These are phyloP conservation scores for Metellina segmentata DNA, from an alignment of 2,888 invertebrate genomes.

Conservation along the genomic window DNA sequence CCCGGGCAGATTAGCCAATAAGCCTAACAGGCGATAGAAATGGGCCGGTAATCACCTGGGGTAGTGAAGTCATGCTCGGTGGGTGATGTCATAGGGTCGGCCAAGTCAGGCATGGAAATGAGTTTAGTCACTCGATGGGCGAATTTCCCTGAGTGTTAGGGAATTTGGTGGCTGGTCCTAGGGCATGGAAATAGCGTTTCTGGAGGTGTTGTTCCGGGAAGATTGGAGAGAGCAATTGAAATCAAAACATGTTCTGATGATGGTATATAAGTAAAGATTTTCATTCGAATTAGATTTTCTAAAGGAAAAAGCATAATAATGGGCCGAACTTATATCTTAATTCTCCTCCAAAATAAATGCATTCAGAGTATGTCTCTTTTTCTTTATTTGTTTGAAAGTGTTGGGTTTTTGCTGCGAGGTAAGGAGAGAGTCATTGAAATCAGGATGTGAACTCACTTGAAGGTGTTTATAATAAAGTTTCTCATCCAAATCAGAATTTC, in stretches of 20 bases:
- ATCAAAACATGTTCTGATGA: not conserved
- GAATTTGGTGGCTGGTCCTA: constrained; percentile 38
- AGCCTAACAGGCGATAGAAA: constrained; percentile 75
- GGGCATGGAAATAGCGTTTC: not conserved
- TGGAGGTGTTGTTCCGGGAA: not conserved
- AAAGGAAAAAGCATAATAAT: too few relatives aligned
- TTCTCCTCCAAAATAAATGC: too few relatives aligned
- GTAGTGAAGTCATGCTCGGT: constrained; percentile 53
- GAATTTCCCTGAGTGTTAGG: constrained; percentile 64
- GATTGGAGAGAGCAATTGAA: not conserved
- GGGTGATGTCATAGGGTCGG: constrained; percentile 76
- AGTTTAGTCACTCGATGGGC: constrained; percentile 74
- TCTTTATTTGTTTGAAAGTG: too few relatives aligned
- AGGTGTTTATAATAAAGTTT: too few relatives aligned
- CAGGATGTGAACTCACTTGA: too few relatives aligned
- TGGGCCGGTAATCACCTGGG: constrained; percentile 76
- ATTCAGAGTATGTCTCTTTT: too few relatives aligned
- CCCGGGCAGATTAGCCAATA: constrained; percentile 73
- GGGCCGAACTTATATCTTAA: too few relatives aligned
- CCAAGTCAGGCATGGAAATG: constrained; percentile 74
- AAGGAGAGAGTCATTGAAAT: too few relatives aligned
- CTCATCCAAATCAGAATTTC: too few relatives aligned
- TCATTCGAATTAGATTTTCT: too few relatives aligned
- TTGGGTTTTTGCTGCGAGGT: too few relatives aligned
- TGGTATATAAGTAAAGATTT: not conserved